Conservation (phyloP, 2,797 vertebrate species). For the Periparus ater region DNA sequence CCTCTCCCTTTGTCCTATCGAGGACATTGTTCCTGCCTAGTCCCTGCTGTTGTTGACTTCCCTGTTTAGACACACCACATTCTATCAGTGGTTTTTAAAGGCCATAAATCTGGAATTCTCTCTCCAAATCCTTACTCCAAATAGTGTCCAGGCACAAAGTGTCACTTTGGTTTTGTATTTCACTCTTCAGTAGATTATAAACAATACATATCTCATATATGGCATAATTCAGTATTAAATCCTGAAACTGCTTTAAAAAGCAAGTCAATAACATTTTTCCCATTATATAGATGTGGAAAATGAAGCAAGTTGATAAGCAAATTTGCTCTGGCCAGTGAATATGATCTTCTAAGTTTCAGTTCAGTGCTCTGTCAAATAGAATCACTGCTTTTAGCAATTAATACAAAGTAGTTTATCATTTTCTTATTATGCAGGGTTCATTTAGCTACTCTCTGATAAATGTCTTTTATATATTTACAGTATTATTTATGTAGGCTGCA, state of each 20-base stretch:
- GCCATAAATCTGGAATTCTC: background rate
- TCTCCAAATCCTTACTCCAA: background rate
- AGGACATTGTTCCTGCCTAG: background rate
- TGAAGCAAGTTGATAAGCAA: background rate
- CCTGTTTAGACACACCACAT: background rate
- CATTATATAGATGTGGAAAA: constrained; percentile 13
- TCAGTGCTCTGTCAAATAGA: constrained; percentile 38
- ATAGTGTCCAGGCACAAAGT: background rate
- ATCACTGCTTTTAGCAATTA: constrained; percentile 40
- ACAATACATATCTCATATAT: background rate
- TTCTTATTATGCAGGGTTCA: constrained; percentile 43
- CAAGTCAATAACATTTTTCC: constrained; percentile 6
- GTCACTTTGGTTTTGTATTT: background rate
- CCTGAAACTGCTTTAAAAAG: background rate
- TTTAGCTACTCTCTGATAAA: constrained; percentile 41
- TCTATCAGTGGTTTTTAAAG: background rate
- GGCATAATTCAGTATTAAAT: background rate
- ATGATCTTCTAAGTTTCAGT: constrained; percentile 20
- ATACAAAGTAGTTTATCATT: constrained; percentile 46
- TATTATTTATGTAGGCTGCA: constrained; percentile 1
- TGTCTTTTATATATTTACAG: constrained; percentile 1
- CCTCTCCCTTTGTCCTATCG: background rate
- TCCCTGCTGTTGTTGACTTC: background rate
- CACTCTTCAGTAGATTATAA: background rate
- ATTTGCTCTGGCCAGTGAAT: constrained; percentile 21